These are phyloP conservation scores for Asarcornis scutulata DNA, from an alignment of 2,113 vertebrate genomes.

Conservation along the genomic window DNA sequence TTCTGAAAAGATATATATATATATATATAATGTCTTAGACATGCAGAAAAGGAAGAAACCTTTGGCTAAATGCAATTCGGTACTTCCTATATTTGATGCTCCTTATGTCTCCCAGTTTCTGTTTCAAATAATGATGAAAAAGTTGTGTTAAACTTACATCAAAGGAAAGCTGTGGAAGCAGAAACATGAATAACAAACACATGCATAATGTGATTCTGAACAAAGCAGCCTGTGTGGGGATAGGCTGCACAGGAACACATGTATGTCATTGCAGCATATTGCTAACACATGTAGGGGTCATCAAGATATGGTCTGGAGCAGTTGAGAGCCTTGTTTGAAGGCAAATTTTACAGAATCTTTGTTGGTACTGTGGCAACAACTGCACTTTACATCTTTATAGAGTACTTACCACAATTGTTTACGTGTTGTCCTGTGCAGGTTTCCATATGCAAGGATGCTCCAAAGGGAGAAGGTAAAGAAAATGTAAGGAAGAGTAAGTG, in stretches of 20 bases:
- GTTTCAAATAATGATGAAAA: slow-evolving; percentile 15
- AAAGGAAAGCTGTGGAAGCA: slow-evolving; percentile 34
- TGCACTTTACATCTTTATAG: not conserved
- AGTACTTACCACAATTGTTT: not conserved
- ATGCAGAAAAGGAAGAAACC: not conserved
- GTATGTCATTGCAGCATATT: slow-evolving; percentile 12
- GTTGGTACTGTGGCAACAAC: not conserved
- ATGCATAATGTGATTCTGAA: slow-evolving; percentile 29
- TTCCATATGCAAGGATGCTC: not conserved
- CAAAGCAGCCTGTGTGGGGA: slow-evolving; percentile 15
- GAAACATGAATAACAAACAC: slow-evolving; percentile 35
- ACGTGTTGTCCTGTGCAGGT: not conserved
- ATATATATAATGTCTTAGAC: not conserved
- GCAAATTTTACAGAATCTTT: not conserved
- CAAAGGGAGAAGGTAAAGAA: not conserved
- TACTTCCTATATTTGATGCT: not conserved
- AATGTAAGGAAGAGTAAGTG: not conserved
- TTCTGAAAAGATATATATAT: not conserved
- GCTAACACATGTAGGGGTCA: not conserved
- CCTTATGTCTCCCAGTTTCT: slow-evolving; percentile 5
- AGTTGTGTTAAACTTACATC: slow-evolving; percentile 38
- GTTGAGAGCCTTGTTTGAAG: not conserved
- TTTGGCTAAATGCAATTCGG: not conserved
- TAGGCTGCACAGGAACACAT: not conserved
- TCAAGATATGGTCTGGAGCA: not conserved